Evolutionary conservation across 1,140 invertebrate genomes (phyloP).

Genomic region (Sminthurides bifidus): DNA sequence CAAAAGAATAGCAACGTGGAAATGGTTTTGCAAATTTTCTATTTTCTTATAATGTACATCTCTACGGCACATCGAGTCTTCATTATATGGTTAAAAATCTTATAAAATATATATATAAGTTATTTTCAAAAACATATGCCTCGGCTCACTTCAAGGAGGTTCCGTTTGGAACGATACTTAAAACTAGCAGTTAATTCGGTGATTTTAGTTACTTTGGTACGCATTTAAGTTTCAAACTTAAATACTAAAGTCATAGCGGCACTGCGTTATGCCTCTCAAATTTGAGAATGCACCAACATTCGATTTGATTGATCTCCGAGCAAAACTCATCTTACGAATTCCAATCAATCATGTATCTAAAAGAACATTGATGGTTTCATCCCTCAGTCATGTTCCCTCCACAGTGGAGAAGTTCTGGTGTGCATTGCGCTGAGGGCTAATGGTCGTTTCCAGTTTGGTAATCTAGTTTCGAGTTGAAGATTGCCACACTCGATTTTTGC

Average conservation of each 20-base stretch:
- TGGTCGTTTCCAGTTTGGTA: background rate
- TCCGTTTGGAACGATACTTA: background rate
- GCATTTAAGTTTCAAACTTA: too few relatives aligned
- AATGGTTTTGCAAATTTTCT: too few relatives aligned
- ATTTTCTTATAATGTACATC: too few relatives aligned
- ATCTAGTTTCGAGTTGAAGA: constrained; percentile 24
- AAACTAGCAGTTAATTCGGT: background rate
- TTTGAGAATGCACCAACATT: background rate
- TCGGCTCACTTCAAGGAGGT: background rate
- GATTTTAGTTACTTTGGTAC: constrained; percentile 1
- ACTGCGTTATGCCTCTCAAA: background rate
- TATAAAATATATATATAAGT: too few relatives aligned
- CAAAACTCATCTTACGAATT: constrained; percentile 16
- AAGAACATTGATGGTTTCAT: constrained; percentile 5
- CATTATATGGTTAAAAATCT: too few relatives aligned
- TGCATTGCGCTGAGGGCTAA: too few relatives aligned
- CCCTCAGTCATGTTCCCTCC: too few relatives aligned
- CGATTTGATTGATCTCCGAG: constrained; percentile 21
- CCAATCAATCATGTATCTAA: constrained; percentile 19
- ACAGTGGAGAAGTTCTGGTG: too few relatives aligned
- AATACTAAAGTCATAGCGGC: too few relatives aligned
- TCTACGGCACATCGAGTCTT: too few relatives aligned
- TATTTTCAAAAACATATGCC: background rate
- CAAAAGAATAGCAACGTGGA: too few relatives aligned
- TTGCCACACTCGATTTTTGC: too few relatives aligned